Percentiles rank a stretch among this genome's conserved stretches.
phyloP scores from a whole-genome alignment of 2,113 vertebrate species.

The Prionailurus viverrinus region DNA sequence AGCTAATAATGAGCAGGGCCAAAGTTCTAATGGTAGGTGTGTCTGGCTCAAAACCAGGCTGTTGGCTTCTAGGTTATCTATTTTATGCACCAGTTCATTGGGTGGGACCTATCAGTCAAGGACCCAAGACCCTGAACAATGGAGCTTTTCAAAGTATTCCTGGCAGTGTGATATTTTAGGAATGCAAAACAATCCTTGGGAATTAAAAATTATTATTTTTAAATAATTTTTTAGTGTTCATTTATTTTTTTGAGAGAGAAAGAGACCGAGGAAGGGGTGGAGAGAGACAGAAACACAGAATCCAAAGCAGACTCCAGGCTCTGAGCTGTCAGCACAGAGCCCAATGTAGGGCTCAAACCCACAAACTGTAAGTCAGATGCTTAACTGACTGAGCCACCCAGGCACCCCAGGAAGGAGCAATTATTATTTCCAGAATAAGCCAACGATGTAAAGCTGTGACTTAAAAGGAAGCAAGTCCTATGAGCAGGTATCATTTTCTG shows the following conservation, averaged over 20 bases:
- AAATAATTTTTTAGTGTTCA: too few relatives aligned
- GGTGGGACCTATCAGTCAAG: not conserved
- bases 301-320: too few relatives aligned
- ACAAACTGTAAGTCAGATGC: too few relatives aligned
- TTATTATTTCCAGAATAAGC: constrained; percentile 20
- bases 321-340: too few relatives aligned
- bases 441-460: not conserved
- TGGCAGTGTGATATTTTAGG: not conserved
- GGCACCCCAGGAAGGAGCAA: not conserved
- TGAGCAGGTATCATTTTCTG: not conserved
- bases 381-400: too few relatives aligned
- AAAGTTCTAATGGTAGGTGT: not conserved
- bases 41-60: not conserved
- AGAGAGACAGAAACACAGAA: too few relatives aligned
- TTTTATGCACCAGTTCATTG: not conserved
- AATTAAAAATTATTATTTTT: not conserved
- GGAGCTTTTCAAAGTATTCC: not conserved
- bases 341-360: too few relatives aligned
- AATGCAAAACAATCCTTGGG: not conserved
- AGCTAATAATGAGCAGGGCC: not conserved
- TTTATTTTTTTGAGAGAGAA: too few relatives aligned
- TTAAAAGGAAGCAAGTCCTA: not conserved
- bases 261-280: too few relatives aligned
- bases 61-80: not conserved
- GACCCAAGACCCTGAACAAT: not conserved